Conservation (phyloP, 2,797 vertebrate genomes). For the Cephalopachus bancanus region DNA sequence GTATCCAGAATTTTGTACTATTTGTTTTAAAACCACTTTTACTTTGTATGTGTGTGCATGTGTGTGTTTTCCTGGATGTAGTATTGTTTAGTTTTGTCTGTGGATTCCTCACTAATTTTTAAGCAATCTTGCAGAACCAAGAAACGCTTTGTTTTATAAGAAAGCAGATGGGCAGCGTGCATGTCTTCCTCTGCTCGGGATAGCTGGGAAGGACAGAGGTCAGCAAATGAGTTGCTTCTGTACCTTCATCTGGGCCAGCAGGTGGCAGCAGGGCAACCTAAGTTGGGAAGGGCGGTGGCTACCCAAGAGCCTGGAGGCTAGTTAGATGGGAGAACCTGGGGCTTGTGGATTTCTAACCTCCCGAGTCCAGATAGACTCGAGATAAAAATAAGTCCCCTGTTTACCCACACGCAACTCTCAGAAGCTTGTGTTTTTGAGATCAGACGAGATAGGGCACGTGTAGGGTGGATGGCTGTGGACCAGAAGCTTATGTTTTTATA, state of each 20-base stretch:
- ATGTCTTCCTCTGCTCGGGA: not conserved
- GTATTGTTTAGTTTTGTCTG: not conserved
- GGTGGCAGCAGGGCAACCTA: slow-evolving; percentile 70
- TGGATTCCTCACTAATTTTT: not conserved
- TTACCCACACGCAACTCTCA: not conserved
- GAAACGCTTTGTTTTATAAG: not conserved
- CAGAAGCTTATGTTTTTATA: slow-evolving; percentile 36
- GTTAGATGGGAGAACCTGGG: not conserved
- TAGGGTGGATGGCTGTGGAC: no score
- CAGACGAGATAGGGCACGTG: no score
- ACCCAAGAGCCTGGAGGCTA: not conserved
- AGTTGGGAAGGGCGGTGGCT: not conserved
- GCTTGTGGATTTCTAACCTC: slow-evolving; percentile 7
- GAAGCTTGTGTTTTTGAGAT: not conserved
- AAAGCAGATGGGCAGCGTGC: not conserved
- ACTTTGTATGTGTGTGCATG: not conserved
- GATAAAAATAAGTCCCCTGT: not conserved
- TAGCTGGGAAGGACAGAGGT: not conserved
- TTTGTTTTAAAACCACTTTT: slow-evolving; percentile 11
- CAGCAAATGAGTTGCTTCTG: not conserved
- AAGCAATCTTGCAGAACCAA: not conserved
- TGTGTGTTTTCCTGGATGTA: not conserved
- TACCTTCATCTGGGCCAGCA: slow-evolving; percentile 68
- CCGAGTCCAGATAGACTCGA: not conserved
- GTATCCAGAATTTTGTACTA: not conserved